A percentile compares a stretch with the other conserved stretches of the same genome.
Conservation (phyloP, 2,797 vertebrate genomes). For the Chaetodon trifasciatus region DNA sequence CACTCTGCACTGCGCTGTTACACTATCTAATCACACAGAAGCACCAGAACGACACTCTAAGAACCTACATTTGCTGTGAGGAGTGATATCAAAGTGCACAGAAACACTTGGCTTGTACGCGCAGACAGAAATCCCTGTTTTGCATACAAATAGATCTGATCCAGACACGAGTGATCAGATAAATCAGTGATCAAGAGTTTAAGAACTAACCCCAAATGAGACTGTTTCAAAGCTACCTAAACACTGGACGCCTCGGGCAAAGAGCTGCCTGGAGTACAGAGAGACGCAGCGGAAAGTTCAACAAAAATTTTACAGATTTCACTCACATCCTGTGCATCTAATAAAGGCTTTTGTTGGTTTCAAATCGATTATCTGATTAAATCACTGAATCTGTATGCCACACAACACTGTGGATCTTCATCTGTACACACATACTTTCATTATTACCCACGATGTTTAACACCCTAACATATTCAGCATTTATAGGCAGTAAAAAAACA, state of each 20-base stretch:
- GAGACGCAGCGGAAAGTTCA: conserved; percentile 17
- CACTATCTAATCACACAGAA: conserved; percentile 24
- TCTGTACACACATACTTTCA: not conserved
- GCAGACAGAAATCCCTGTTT: conserved; percentile 38
- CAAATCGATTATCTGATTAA: conserved; percentile 11
- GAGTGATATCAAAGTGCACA: conserved; percentile 41
- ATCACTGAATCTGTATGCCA: not conserved
- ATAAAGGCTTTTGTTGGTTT: not conserved
- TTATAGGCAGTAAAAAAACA: not conserved
- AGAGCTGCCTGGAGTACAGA: conserved; percentile 29
- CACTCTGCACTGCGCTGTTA: conserved; percentile 27
- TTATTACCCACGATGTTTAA: not conserved
- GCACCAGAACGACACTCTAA: conserved; percentile 15
- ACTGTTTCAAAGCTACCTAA: conserved; percentile 61
- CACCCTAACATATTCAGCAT: not conserved
- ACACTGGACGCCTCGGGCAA: conserved; percentile 52
- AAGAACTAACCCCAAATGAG: conserved; percentile 61
- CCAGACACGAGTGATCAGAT: conserved; percentile 67
- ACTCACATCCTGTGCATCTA: conserved; percentile 27
- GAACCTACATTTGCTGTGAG: conserved; percentile 16
- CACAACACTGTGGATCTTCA: not conserved
- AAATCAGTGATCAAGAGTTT: conserved; percentile 67
- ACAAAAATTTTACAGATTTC: conserved; percentile 19
- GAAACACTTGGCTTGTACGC: conserved; percentile 22
- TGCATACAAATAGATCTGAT: conserved; percentile 69